Base-by-base conservation (phyloP, 2,113 vertebrate genomes). In the Gymnocephalus cernua region DNA sequence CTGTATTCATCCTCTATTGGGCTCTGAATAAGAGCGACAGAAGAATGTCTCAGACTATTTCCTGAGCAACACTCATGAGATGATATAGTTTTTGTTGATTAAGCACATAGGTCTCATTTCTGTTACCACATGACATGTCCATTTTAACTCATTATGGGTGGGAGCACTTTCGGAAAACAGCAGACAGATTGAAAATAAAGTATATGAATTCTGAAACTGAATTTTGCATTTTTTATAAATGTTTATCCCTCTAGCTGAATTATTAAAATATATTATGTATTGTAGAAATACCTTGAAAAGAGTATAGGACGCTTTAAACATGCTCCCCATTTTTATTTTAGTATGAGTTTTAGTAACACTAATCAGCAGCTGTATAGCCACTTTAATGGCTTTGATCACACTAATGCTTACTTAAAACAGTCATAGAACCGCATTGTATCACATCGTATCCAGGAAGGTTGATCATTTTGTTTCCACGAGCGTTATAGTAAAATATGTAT, bases 41-140 rank as follows among this genome's bases (percentile, higher is more conserved):
- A 68, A 51, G 73, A 77, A 48, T 47, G 19, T 62, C 23, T 48
- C 1, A 3, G 11, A 74, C 38, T 62, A 51, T 83, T 80, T 74
- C 51, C 32, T 27, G 11, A 74, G 44, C 18, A 77, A 47, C 25
- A 54, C 25, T 41, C 59, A 71, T 77, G 63, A 67, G 65, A 70
- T 71, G 53, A 47, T 32, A 38, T 29, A 58, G 25, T 35, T 64
- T 62, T 50, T 18, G 21, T 45, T 48, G 41, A 73, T 47, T 19
- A 61, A 25, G 57, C 45, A 41, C 38, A 54, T 29, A 6, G 3
- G n/a, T 44, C 7, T 29, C 4, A 44, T 27, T 53, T 54, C 11
- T 64, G 32, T 29, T 29, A 16, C 18, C 23, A 16, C 35, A 63
- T 27, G 15, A 41, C n/a, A 21, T 5, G n/a, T 64, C 6, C 11